Evolutionary conservation across 2,113 vertebrate species (phyloP).

Genomic region (Passer montanus): DNA sequence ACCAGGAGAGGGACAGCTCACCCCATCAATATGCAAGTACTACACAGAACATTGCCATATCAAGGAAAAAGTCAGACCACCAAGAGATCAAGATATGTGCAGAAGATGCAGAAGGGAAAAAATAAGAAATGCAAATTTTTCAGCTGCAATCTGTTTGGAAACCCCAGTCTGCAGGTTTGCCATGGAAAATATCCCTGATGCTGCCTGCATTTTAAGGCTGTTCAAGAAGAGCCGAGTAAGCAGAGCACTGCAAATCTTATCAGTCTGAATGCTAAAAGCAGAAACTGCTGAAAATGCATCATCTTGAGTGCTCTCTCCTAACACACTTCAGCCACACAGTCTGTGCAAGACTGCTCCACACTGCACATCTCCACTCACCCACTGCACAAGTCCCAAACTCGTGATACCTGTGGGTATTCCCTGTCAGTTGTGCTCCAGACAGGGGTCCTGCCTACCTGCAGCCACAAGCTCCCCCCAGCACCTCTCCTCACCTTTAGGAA

Average conservation of each 20-base stretch:
- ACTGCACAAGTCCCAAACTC: neutral
- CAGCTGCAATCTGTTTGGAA: neutral
- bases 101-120: neutral
- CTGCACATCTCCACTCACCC: neutral
- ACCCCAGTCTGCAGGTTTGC: neutral
- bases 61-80: neutral
- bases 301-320: neutral
- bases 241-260: neutral
- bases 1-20: neutral
- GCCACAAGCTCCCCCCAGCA: neutral
- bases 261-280: neutral
- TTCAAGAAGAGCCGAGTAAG: neutral
- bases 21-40: neutral
- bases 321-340: neutral
- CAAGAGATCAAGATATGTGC: neutral
- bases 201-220: neutral
- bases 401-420: neutral
- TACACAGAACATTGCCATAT: neutral
- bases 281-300: neutral
- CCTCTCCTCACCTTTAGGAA: constrained; percentile 83
- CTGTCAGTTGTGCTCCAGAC: neutral
- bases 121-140: neutral
- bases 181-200: neutral
- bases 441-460: neutral
- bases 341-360: neutral